These are phyloP conservation scores for Alloscopus bannaensis DNA, from an alignment of 2,888 invertebrate species.

Conservation along the genomic window DNA sequence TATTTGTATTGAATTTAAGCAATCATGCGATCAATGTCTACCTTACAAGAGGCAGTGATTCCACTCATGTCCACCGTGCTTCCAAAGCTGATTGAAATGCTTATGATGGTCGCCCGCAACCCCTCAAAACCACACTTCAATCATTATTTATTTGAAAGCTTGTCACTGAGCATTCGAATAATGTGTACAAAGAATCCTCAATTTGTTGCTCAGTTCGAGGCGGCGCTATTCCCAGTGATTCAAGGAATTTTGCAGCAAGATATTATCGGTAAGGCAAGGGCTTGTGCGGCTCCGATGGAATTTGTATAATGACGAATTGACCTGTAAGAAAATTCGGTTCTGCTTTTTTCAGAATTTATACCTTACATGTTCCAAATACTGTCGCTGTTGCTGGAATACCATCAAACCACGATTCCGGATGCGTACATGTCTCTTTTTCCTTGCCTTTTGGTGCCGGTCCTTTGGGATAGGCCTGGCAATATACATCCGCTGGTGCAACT, in stretches of 20 bases:
- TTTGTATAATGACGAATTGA: slow-evolving; percentile 69
- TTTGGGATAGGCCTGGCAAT: slow-evolving; percentile 97
- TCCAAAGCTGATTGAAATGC: slow-evolving; percentile 89
- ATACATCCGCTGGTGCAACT: slow-evolving; percentile 95
- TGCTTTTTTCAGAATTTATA: slow-evolving; percentile 89
- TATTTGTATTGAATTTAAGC: slow-evolving; percentile 78
- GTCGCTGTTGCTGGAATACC: slow-evolving; percentile 90
- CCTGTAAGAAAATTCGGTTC: no score
- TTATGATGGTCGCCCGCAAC: slow-evolving; percentile 91
- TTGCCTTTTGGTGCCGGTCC: slow-evolving; percentile 89
- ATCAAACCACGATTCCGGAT: slow-evolving; percentile 81
- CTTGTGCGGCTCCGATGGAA: no score
- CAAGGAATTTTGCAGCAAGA: slow-evolving; percentile 96
- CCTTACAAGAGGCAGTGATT: slow-evolving; percentile 87
- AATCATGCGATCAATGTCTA: slow-evolving; percentile 91
- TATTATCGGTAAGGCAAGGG: slow-evolving; percentile 88
- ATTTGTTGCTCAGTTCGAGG: slow-evolving; percentile 92
- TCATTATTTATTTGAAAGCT: slow-evolving; percentile 97
- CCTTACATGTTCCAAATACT: slow-evolving; percentile 99
- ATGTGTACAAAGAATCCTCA: slow-evolving; percentile 88
- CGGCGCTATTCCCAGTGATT: slow-evolving; percentile 94
- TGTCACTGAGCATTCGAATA: slow-evolving; percentile 91
- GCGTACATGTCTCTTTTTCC: slow-evolving; percentile 94
- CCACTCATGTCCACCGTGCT: slow-evolving; percentile 88
- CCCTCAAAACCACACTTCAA: slow-evolving; percentile 98